Conservation (phyloP, 92 coral and sea anemone genomes). For the Actinernus sp. region DNA sequence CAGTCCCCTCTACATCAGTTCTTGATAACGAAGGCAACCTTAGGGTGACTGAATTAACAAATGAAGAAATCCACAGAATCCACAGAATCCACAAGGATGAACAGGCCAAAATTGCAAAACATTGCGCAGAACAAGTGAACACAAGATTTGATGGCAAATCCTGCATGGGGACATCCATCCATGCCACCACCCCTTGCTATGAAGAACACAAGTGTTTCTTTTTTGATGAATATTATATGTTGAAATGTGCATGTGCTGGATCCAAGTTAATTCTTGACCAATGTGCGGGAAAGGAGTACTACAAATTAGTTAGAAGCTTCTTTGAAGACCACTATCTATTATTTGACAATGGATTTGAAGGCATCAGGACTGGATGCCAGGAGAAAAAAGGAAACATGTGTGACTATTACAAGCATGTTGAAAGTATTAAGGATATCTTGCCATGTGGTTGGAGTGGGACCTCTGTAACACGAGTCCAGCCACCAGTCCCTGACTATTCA, state of each 20-base stretch:
- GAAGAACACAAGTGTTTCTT: conserved; percentile 26
- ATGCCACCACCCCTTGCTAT: conserved; percentile 41
- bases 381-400: conserved; percentile 17
- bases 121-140: conserved; percentile 32
- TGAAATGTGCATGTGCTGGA: conserved; percentile 25
- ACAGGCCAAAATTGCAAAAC: conserved; percentile 3
- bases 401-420: conserved; percentile 15
- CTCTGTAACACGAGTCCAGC: conserved; percentile 22
- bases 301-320: conserved; percentile 14
- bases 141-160: conserved; percentile 37
- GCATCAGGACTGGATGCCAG: conserved; percentile 28
- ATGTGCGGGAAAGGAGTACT: conserved; percentile 54
- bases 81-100: conserved; percentile 10
- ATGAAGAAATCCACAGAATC: conserved; percentile 19
- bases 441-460: conserved; percentile 42
- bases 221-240: conserved; percentile 52
- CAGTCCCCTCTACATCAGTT: conserved; percentile 51
- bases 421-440: conserved; percentile 10
- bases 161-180: conserved; percentile 48
- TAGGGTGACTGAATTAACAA: conserved; percentile 4
- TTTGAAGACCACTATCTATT: conserved; percentile 22
- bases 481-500: conserved; percentile 66
- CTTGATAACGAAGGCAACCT: conserved; percentile 11
- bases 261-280: conserved; percentile 22
- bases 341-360: conserved; percentile 63